Conservation (phyloP, 2,888 invertebrate species). For the Leptarthrus brevirostris region DNA sequence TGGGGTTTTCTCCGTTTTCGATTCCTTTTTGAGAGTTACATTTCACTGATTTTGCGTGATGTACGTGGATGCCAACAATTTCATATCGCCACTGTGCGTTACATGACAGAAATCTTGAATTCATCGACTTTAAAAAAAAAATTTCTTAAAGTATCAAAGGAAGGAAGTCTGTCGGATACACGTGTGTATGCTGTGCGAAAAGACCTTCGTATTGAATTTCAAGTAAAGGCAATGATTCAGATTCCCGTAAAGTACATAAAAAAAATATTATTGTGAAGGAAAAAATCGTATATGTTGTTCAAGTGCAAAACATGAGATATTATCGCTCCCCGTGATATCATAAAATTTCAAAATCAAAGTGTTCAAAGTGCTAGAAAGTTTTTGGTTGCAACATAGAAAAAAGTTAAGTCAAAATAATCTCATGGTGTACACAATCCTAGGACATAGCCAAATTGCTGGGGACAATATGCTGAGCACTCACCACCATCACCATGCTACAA, state of each 20-base stretch:
- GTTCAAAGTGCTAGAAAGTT: no score
- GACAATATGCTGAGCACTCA: constrained; percentile 66
- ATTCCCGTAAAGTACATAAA: no score
- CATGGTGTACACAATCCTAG: constrained; percentile 44
- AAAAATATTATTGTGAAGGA: neutral
- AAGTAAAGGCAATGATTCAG: constrained; percentile 20
- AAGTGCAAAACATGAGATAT: no score
- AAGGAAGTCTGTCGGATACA: constrained; percentile 6
- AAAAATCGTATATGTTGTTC: neutral
- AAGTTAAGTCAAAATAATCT: neutral
- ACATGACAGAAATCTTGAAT: constrained; percentile 1
- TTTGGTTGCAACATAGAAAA: no score
- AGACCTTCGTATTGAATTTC: constrained; percentile 6
- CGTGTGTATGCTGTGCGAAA: neutral
- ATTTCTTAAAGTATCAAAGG: constrained; percentile 9
- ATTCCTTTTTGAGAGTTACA: constrained; percentile 11
- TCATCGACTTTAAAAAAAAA: neutral
- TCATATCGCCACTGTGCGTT: constrained; percentile 8
- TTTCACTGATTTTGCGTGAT: constrained; percentile 9
- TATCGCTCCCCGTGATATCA: neutral
- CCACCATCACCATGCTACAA: constrained; percentile 66
- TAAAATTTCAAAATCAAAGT: neutral
- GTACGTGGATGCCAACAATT: constrained; percentile 6
- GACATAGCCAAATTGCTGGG: constrained; percentile 20
- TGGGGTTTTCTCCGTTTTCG: neutral